phyloP scores from a whole-genome alignment of 2,113 vertebrate species.

The Tychaedon coryphoeus region DNA sequence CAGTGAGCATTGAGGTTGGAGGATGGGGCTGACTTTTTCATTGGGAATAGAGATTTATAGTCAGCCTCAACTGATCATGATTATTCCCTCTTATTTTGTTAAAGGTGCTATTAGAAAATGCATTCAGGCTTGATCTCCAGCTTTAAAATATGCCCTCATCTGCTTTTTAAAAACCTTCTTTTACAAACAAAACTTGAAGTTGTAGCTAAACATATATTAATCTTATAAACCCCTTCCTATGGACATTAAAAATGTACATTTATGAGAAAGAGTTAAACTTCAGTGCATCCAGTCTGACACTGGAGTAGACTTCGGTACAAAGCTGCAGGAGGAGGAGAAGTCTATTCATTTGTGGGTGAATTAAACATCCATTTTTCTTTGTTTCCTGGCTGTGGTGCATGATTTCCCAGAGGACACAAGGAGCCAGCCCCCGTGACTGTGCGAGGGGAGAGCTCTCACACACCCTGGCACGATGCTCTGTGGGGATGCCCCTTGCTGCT shows the following conservation, averaged over 20 bases:
- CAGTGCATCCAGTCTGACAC: not conserved
- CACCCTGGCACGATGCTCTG: fast-evolving
- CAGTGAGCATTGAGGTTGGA: not conserved
- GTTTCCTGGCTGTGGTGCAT: not conserved
- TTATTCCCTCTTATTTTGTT: not conserved
- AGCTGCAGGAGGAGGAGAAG: not conserved
- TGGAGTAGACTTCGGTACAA: not conserved
- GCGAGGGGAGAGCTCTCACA: not conserved
- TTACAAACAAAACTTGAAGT: not conserved
- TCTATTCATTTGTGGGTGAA: not conserved
- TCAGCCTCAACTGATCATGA: fast-evolving
- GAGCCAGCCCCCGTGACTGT: not conserved
- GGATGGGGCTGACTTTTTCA: not conserved
- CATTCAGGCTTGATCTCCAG: not conserved
- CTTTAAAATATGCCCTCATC: not conserved
- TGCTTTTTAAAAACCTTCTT: not conserved
- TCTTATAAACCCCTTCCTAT: not conserved
- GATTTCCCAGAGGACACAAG: not conserved
- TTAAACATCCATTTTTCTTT: slow-evolving; percentile 8
- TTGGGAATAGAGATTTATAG: not conserved
- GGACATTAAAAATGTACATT: not conserved
- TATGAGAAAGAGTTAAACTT: not conserved
- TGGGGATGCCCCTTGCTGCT: not conserved
- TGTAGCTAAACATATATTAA: not conserved
- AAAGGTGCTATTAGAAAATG: not conserved